Evolutionary conservation across 2,797 vertebrate species (phyloP), one percentile per base, ranked within the genome.

Genomic region (Coendou prehensilis): DNA sequence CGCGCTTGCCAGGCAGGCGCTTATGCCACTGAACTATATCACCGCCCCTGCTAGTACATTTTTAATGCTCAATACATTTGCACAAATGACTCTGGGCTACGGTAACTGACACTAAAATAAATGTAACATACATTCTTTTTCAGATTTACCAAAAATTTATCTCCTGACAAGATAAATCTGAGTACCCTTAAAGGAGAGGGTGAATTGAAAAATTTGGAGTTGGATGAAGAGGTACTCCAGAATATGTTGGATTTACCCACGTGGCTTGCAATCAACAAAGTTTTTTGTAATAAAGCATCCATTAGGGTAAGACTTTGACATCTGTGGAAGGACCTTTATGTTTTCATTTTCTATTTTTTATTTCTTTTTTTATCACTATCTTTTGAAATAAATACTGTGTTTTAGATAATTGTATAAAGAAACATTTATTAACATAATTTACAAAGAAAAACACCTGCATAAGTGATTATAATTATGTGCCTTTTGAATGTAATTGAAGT

Each of bases 251-350:
- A 99, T 96, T 98, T 99, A 97, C 99, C 99, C 28, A 99, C 99
- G 9, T 99, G 99, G 99, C 99, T 99, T 95, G 99, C 99, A 96
- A 99, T 99, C 98, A 99, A 99, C 98, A 99, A 99, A 9, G 99
- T 99, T 91, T 99, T 99, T 98, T 99, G 99, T 98, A 99, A 99
- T 98, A 99, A 99, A 98, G 99, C 99, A 18, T 99, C 99, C 59
- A 99, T 99, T 98, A 99, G 99, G 98, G 99, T 99, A 97, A 99
- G 99, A 71, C 64, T 95, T 96, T 93, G 52, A 84, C 96, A 41
- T 83, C 5, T 64, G 22, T 82, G 45, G 20, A 88, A 57, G 33
- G 10, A 22, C 41, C 83, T 89, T 85, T 59, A 33, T 82, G 4
- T 41, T 95, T 89, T 75, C 3, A 56, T 83, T 50, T 54, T 95